Base-by-base conservation (phyloP, 1,140 invertebrate species). In the Sarcophaga bullata region DNA sequence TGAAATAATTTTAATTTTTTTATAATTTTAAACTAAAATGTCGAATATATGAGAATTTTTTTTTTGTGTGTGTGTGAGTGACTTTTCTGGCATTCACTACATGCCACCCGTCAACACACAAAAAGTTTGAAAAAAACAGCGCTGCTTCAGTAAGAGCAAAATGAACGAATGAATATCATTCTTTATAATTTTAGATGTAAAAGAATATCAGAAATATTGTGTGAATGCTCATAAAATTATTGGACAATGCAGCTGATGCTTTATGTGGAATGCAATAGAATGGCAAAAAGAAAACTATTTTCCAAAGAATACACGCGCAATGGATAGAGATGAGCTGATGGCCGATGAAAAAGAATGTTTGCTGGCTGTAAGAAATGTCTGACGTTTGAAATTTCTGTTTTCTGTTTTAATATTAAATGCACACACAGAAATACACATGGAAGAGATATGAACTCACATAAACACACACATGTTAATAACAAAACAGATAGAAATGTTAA, bases 181-280 rank as follows among this genome's bases (percentile, higher is more conserved):
- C 73, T 49, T 76, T 10, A 76, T 48, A 76, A 76, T 13, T 58
- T 58, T 58, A 13, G n/a, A 11, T 58, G 6, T 7, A 58, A 58
- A 76, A 72, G 37, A 72, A 76, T 76, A 49, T 47, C 47, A 49
- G 48, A 48, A 49, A 76, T 76, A 76, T 76, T 76, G 15, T 76
- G 48, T 76, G 11, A 6, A 76, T 76, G 47, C 73, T 48, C 73
- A 76, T 76, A 76, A 46, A 76, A 76, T 76, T n/a, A 76, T n/a
- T 48, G 73, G 73, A 49, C 73, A 76, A 76, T 76, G 46, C 73
- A 76, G 73, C 73, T 76, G 73, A 76, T 76, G 73, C 46, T 76
- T 13, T 49, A n/a, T 48, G 73, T n/a, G 11, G 25, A 49, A 76
- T 15, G 11, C 9, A 46, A 46, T 15, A 6, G 58, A n/a, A 17